Conservation (phyloP, 2,797 vertebrate species). For the Sebastes glaucus region DNA sequence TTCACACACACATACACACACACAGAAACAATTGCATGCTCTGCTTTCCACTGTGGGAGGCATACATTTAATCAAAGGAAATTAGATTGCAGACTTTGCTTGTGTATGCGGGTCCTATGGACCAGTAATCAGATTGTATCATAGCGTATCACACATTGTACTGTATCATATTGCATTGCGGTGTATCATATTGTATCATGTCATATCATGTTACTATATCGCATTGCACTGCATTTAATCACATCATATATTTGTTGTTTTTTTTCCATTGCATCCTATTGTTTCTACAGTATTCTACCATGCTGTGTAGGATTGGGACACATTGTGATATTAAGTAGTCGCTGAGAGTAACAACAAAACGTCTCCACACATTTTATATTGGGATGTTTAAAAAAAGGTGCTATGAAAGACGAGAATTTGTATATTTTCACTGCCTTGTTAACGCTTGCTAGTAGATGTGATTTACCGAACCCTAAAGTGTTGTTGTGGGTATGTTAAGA, state of each 20-base stretch:
- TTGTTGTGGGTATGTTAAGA: not conserved
- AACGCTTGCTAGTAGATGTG: not conserved
- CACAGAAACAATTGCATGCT: slow-evolving; percentile 24
- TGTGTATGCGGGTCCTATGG: slow-evolving; percentile 36
- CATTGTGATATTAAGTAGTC: not conserved
- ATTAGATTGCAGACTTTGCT: slow-evolving; percentile 61
- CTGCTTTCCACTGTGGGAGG: slow-evolving; percentile 50
- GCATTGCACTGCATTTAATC: slow-evolving; percentile 26
- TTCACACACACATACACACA: slow-evolving; percentile 8
- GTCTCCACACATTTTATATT: not conserved
- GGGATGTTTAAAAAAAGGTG: not conserved
- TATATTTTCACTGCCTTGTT: not conserved
- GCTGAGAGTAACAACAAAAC: not conserved
- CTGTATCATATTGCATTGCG: slow-evolving; percentile 40
- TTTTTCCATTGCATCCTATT: not conserved
- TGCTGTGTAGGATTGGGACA: not conserved
- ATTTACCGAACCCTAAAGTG: not conserved
- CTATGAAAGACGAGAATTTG: not conserved
- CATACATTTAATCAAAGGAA: slow-evolving; percentile 70
- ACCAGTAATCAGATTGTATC: slow-evolving; percentile 54
- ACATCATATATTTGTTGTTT: slow-evolving; percentile 6
- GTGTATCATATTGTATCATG: slow-evolving; percentile 35
- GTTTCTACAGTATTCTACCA: not conserved
- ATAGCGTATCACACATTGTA: slow-evolving; percentile 31
- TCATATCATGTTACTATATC: slow-evolving; percentile 42